Base-by-base conservation (phyloP, 2,113 vertebrate species). In the Clupea harengus region DNA sequence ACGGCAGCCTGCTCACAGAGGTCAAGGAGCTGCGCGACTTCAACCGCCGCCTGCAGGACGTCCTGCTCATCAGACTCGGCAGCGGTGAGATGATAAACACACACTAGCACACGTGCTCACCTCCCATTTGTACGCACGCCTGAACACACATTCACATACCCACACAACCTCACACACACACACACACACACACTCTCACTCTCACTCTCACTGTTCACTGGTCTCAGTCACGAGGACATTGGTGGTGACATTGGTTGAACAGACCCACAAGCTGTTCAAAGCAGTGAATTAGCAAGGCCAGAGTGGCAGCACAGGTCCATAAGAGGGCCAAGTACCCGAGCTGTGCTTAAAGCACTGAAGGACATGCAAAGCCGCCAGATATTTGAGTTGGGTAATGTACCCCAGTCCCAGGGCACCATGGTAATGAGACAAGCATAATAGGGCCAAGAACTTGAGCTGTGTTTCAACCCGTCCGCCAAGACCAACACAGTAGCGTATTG, bases 1-100 rank as follows among this genome's bases (percentile, higher is more conserved):
- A 98, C 45, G 97, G 98, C 89, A 97, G 97, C 75, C 95, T 99
- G 88, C 95, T 99, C 91, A 98, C 97, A 4, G 98, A 99, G 93
- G 98, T 98, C 92, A 99, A 99, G 93, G 98, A 99, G 92, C 96
- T 99, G 90, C 96, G 98, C n/a, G 97, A 99, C 95, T 98, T 99
- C 93, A 99, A 99, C 95, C 96, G 98, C 91, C 96, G 98, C 89
- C 96, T 99, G 88, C 98, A 99, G 93, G 98, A 99, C 11, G 98
- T 99, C 88, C 95, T 99, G 88, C 97, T 99, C 85, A 97, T 99
- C 92, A 96, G 98, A 93, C 93, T 99, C 88, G 98, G 98, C 93
- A 99, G 98, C 45, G 98, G 98, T 99, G n/a, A 15, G 22, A 25
- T 17, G 60, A 25, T 3, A 64, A 20, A 64, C 84, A n/a, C n/a